Base-by-base conservation (phyloP, 2,888 invertebrate species). In the Acleris literana region DNA sequence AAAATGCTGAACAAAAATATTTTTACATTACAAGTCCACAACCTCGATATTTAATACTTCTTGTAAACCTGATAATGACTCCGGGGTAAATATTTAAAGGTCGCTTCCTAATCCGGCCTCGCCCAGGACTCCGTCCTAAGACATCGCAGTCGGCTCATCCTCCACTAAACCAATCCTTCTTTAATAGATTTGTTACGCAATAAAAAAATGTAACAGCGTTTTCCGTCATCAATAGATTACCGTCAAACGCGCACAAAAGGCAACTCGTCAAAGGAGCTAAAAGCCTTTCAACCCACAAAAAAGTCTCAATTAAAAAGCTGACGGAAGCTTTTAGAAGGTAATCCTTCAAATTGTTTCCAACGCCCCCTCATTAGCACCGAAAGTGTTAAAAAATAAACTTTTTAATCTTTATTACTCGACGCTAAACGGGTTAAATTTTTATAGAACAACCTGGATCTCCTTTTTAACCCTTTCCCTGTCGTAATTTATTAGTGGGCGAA, bases 291-390 rank as follows among this genome's bases (percentile, higher is more conserved):
- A 84, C 83, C 85, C 82, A 90, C 89, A 90, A 92, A 92, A 91
- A 92, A 91, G 90, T 90, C 92, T 92, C 92, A 92, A 92, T 92
- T 92, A 92, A 92, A 91, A 92, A 85, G 85, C 92, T 89, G 92
- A 90, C 92, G 92, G 92, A 92, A 92, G 92, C 92, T 92, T 92
- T 92, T 92, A 92, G 92, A 91, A 88, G 90, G 92, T 92, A 92
- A 92, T 92, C 91, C 92, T 85, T 92, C 92, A 92, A 92, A 92
- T 92, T 92, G 92, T 92, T 92, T 92, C 88, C 88, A 89, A 90
- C 92, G 90, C 92, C 92, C 92, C 91, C 90, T 92, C 92, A 92
- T 92, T 92, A 92, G 86, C 92, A 88, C 92, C 87, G 84, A 90
- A 89, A 92, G 92, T 92, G 92, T 92, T 92, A 92, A 92, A 91